phyloP scores from a whole-genome alignment of 1,140 invertebrate species.

The Oedothorax gibbosus region DNA sequence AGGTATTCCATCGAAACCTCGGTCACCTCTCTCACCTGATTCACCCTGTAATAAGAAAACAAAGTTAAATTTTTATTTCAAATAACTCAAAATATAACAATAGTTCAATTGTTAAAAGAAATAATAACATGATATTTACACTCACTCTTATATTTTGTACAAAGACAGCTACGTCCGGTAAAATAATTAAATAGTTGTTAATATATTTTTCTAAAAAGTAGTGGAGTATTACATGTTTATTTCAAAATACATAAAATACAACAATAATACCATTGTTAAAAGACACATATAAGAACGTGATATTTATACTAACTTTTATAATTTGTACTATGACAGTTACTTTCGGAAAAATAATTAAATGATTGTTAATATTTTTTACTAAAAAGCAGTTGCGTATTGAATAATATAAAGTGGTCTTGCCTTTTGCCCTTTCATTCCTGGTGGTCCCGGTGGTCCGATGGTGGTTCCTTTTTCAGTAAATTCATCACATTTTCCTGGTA shows the following conservation, averaged over 20 bases:
- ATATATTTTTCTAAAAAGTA: no score
- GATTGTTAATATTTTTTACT: no score
- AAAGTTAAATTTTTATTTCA: neutral
- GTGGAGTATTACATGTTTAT: neutral
- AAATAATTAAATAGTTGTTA: no score
- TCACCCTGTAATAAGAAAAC: conserved; percentile 55
- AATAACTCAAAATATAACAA: neutral
- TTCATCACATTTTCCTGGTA: conserved; percentile 53
- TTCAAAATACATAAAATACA: neutral
- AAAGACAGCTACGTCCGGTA: no score
- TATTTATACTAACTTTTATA: neutral
- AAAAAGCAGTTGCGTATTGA: no score
- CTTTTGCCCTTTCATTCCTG: conserved; percentile 66
- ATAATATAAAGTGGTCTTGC: conserved; percentile 10
- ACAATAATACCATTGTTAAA: neutral
- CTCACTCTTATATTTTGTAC: no score
- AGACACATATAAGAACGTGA: neutral
- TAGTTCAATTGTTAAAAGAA: neutral
- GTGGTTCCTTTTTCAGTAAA: conserved; percentile 36
- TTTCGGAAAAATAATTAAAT: no score
- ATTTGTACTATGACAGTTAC: no score
- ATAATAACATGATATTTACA: neutral
- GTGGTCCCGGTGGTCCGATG: conserved; percentile 65
- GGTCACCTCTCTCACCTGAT: conserved; percentile 62
- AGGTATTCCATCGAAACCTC: conserved; percentile 61